Evolutionary conservation across 2,888 invertebrate genomes (phyloP), one percentile per base, ranked within the genome.

Genomic region (Xanthia togata): DNA sequence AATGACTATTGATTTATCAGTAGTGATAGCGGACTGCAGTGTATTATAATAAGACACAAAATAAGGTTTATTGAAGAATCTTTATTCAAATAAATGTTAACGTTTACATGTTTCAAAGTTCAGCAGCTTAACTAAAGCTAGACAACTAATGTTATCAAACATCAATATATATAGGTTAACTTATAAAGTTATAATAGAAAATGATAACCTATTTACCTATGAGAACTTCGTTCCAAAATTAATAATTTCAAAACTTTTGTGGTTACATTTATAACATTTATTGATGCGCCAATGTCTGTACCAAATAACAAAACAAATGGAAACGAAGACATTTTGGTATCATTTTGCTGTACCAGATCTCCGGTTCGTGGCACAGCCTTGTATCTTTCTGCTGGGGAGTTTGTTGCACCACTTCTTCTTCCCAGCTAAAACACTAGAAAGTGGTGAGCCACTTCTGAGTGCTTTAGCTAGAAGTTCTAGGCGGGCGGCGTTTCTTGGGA

Each of bases 1-100:
- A n/a, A 12, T n/a, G 4, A 55, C 55, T 55, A 12, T 2, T 57
- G 2, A 26, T n/a, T 26, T 23, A 20, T 68, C 31, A 23, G 20
- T 0, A 67, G 63, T 70, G 41, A 9, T n/a, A 78, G n/a, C 14
- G 9, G 41, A 38, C 11, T 20, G n/a, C 1, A 23, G 35, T 60
- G 8, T 26, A 2, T 71, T 12, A 20, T 9, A 38, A 50, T 59
- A n/a, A 81, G 20, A 76, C 23, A 74, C 14, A 38, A 53, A 26
- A 76, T 26, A 57, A 35, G n/a, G 6, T 63, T 14, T 57, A n/a
- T 38, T 41, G 8, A 31, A 44, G 14, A 35, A 50, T 12, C 12
- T 79, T 78, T 79, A 79, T 82, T 79, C 0, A n/a, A 65, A 53
- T 20, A 59, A 35, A 31, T 26, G n/a, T 14, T 23, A 44, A 50